Evolutionary conservation across 2,888 invertebrate genomes (phyloP), one percentile per base, ranked within the genome.

Genomic region (Blomia tropicalis): DNA sequence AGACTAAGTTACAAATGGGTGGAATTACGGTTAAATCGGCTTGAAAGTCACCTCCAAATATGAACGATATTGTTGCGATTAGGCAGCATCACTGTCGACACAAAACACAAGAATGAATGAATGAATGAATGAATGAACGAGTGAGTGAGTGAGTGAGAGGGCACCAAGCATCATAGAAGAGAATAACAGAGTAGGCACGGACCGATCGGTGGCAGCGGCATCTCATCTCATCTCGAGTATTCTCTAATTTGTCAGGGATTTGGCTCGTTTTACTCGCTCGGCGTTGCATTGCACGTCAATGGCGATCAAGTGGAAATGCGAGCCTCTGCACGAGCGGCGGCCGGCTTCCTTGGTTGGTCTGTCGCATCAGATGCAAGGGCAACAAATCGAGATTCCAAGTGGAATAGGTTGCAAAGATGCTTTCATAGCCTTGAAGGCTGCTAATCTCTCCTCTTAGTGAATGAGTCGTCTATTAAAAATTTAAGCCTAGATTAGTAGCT

Each of bases 401-500:
- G 7, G 51, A 7, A 22, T 11, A 47, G 7, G n/a, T 47, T 47
- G 51, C 11, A 7, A n/a, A n/a, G n/a, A n/a, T n/a, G n/a, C n/a
- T n/a, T n/a, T n/a, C n/a, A n/a, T n/a, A n/a, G 7, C 51, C 7
- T 47, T 47, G 11, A 47, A 47, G 51, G 11, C 22, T 47, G 51
- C 7, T 47, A 47, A 47, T 47, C 51, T 47, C 51, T 47, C 27
- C 51, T 47, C 51, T 47, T 47, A 47, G 51, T 47, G 51, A 47
- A 47, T 47, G 51, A 47, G 51, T 56, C 56, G 56, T 56, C 56
- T 56, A 56, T 56, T 56, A 56, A 56, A 56, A 56, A 56, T 56
- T 56, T 56, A 56, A 56, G 56, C 56, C 56, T 56, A 56, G 56
- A 56, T 56, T 56, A 56, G 56, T 56, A 56, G 56, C 56, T 56